These are phyloP conservation scores for Phalanger gymnotis DNA, from an alignment of 2,797 vertebrate species.

Conservation along the genomic window DNA sequence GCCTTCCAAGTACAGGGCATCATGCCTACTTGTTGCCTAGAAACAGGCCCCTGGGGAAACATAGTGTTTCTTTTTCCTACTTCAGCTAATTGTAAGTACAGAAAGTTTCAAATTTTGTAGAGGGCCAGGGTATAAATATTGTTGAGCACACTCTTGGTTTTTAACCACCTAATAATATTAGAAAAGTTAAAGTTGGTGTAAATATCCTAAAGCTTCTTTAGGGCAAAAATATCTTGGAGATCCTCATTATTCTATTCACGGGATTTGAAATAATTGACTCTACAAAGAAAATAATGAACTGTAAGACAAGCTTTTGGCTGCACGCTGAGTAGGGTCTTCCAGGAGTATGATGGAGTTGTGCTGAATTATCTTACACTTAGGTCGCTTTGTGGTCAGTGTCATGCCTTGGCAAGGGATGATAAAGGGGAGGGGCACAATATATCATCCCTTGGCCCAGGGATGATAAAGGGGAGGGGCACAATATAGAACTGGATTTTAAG, in stretches of 20 bases:
- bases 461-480: too few relatives aligned
- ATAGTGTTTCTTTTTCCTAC: not conserved
- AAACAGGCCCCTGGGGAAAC: not conserved
- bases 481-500: not conserved
- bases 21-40: not conserved
- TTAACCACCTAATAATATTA: not conserved
- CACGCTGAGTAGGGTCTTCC: not conserved
- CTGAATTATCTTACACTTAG: not conserved
- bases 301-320: not conserved
- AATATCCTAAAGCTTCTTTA: not conserved
- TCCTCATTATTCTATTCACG: not conserved
- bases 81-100: not conserved
- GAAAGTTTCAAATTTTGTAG: not conserved
- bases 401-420: not conserved
- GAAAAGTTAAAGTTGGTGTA: not conserved
- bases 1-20: not conserved
- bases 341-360: not conserved
- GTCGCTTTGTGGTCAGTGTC: not conserved
- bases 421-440: not conserved
- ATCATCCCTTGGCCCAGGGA: too few relatives aligned
- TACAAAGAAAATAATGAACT: not conserved
- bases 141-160: not conserved
- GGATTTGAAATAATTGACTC: not conserved
- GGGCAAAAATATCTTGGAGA: not conserved
- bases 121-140: not conserved